Conservation (phyloP, 1,140 invertebrate genomes). For the Achatina immaculata region DNA sequence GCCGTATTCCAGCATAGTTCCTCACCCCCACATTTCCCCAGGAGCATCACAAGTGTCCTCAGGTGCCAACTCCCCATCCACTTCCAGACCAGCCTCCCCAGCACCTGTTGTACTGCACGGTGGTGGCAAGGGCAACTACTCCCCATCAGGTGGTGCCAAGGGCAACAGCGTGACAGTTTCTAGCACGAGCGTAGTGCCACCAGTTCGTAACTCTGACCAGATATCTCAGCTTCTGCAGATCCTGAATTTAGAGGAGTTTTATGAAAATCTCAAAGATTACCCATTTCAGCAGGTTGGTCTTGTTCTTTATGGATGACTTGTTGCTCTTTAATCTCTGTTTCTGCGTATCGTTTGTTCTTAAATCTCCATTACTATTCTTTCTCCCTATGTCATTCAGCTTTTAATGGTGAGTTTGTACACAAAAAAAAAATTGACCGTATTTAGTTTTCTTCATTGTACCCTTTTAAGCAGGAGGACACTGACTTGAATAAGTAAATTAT, state of each 20-base stretch:
- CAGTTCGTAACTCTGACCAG: background rate
- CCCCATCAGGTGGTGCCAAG: background rate
- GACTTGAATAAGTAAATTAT: no score
- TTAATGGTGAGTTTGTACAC: no score
- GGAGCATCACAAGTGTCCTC: slow-evolving; percentile 42
- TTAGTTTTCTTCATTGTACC: no score
- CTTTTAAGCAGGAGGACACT: no score
- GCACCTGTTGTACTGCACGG: background rate
- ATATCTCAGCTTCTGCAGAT: slow-evolving; percentile 41
- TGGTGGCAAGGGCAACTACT: background rate
- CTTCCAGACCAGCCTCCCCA: slow-evolving; percentile 46
- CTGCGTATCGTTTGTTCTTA: no score
- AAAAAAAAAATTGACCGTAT: no score
- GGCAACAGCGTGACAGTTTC: background rate
- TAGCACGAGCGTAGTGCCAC: background rate
- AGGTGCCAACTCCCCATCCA: slow-evolving; percentile 38
- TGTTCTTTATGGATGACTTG: no score
- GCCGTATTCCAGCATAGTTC: background rate
- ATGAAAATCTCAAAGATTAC: slow-evolving; percentile 43
- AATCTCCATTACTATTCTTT: no score
- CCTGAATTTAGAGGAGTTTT: slow-evolving; percentile 52
- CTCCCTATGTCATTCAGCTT: no score
- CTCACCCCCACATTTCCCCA: slow-evolving; percentile 23
- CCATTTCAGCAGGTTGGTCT: slow-evolving; percentile 49
- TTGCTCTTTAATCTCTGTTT: background rate